phyloP scores from a whole-genome alignment of 1,140 invertebrate genomes.

The Drosophila kikkawai region DNA sequence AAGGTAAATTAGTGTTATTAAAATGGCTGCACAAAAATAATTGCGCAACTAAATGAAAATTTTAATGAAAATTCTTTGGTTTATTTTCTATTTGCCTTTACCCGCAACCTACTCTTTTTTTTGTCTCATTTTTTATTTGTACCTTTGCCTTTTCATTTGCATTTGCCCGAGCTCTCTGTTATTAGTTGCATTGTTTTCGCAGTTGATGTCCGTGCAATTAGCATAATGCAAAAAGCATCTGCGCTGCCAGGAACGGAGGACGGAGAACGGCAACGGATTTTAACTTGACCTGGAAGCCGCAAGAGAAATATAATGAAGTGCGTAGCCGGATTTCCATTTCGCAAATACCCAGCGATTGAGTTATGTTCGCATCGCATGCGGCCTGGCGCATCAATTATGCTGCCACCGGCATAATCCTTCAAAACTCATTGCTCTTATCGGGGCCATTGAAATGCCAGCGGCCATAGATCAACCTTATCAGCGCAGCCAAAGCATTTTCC shows the following conservation, averaged over 20 bases:
- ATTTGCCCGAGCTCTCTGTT: slow-evolving; percentile 16
- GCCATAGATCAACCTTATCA: slow-evolving; percentile 78
- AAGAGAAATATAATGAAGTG: slow-evolving; percentile 34
- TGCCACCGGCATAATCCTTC: slow-evolving; percentile 55
- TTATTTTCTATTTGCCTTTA: slow-evolving; percentile 22
- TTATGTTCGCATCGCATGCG: slow-evolving; percentile 48
- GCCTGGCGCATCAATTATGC: slow-evolving; percentile 48
- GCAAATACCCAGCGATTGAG: slow-evolving; percentile 43
- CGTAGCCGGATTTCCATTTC: slow-evolving; percentile 25
- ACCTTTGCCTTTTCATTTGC: slow-evolving; percentile 10
- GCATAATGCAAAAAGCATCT: slow-evolving; percentile 50
- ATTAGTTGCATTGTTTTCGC: slow-evolving; percentile 50
- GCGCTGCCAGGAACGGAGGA: not conserved
- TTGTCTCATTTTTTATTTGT: not conserved
- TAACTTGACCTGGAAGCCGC: not conserved
- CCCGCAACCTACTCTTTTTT: not conserved
- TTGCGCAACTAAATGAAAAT: slow-evolving; percentile 80
- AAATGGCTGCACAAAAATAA: slow-evolving; percentile 80
- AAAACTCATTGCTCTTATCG: slow-evolving; percentile 67
- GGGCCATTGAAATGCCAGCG: slow-evolving; percentile 54
- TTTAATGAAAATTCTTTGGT: slow-evolving; percentile 81
- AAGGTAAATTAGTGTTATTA: slow-evolving; percentile 82
- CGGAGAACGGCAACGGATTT: not conserved
- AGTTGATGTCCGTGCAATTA: slow-evolving; percentile 58
- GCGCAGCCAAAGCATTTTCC: slow-evolving; percentile 73